Evolutionary conservation across 2,113 vertebrate species (phyloP).

Genomic region (Nycticebus coucang): DNA sequence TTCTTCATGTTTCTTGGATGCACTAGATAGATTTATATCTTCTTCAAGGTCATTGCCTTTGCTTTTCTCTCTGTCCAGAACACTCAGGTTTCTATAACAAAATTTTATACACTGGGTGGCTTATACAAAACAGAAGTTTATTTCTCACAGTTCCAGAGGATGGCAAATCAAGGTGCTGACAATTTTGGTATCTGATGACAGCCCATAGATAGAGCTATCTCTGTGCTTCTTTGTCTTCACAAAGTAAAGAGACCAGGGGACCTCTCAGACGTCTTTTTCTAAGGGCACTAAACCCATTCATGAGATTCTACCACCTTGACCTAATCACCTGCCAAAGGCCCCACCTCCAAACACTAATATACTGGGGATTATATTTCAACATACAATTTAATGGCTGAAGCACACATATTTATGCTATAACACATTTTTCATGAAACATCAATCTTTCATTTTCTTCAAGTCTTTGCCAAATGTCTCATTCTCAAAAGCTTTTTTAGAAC

Average conservation of each 20-base stretch:
- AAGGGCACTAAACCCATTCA: not conserved
- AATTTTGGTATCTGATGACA: not conserved
- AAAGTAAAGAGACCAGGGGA: not conserved
- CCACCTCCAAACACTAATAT: not conserved
- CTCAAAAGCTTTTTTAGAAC: not conserved
- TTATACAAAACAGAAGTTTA: not conserved
- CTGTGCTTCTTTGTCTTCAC: not conserved
- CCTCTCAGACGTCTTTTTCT: not conserved
- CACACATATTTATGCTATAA: not conserved
- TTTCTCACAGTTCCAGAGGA: not conserved
- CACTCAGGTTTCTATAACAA: not conserved
- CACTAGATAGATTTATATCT: not conserved
- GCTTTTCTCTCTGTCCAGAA: not conserved
- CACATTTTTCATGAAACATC: not conserved
- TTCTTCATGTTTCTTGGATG: not conserved
- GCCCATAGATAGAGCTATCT: not conserved
- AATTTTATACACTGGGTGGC: not conserved
- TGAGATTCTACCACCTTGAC: not conserved
- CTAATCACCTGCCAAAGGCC: not conserved
- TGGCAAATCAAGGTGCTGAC: not conserved
- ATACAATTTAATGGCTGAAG: not conserved
- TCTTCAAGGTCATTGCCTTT: not conserved
- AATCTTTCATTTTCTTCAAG: not conserved
- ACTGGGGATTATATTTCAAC: not conserved
- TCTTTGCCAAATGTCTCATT: not conserved